Base-by-base conservation (phyloP, 2,888 invertebrate genomes). In the Mythimna vitellina region DNA sequence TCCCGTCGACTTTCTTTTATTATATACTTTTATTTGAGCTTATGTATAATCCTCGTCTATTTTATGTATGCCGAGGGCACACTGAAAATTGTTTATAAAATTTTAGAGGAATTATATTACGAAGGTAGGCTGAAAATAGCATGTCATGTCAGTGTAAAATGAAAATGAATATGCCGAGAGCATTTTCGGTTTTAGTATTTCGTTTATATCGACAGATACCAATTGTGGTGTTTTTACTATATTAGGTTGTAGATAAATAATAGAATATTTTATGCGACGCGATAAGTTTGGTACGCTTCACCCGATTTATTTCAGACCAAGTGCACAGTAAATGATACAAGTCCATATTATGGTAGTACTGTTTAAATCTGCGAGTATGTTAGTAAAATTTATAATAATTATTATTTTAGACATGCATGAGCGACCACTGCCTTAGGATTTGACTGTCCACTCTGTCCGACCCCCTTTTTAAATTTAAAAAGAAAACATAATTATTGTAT, bases 11-110 rank as follows among this genome's bases (percentile, higher is more conserved):
- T 38, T 57, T 60, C 20, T 77, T 70, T 78, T 64, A 74, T 71
- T 77, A 71, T 65, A 65, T 81, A 80, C 76, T 76, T 83, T 81
- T 74, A 70, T 72, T 68, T 63, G n/a, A 49, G 69, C 64, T 73
- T 78, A 76, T 80, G 69, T 80, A 69, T 78, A 83, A 74, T 74
- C 71, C 69, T 42, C 65, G 62, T 72, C 73, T 65, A 72, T 76
- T 73, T 74, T 82, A 71, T 85, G 51, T 84, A 74, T 73, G 80
- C 65, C 72, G 73, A 63, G 66, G 70, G 80, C 72, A 57, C 61
- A 63, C 54, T 51, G 57, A 38, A 77, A 73, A 70, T 77, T 78
- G 69, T 73, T 66, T 81, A 69, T 77, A 70, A 61, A 73, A 66
- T 73, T 81, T 81, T 81, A 66, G 72, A 76, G 62, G 65, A 76